phyloP scores from a whole-genome alignment of 1,140 invertebrate species.

The Hypothenemus hampei region DNA sequence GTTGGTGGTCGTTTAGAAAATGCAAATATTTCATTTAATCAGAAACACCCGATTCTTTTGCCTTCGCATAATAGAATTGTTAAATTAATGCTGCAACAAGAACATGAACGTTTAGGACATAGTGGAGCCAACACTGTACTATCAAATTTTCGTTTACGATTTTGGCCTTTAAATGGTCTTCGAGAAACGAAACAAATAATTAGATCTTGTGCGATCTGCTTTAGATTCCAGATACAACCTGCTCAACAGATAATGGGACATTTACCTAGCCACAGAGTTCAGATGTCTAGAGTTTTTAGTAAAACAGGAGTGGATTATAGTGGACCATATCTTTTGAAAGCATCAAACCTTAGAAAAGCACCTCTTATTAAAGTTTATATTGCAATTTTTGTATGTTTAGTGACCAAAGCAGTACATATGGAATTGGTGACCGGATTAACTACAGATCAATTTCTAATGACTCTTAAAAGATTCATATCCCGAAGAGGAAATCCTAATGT shows the following conservation, averaged over 20 bases:
- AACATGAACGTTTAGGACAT: conserved; percentile 20
- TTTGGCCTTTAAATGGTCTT: conserved; percentile 15
- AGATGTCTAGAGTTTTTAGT: conserved; percentile 1
- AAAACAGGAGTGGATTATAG: conserved; percentile 24
- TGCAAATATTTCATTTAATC: conserved; percentile 20
- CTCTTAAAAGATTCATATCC: conserved; percentile 44
- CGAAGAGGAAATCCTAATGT: conserved; percentile 32
- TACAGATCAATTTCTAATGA: conserved; percentile 42
- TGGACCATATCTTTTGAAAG: conserved; percentile 20
- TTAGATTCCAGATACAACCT: not conserved
- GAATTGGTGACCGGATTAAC: conserved; percentile 42
- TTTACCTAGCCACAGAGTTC: conserved; percentile 7
- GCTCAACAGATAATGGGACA: conserved; percentile 21
- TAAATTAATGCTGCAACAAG: conserved; percentile 9
- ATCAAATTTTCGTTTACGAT: conserved; percentile 12
- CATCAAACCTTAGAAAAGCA: conserved; percentile 1
- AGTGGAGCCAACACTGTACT: conserved; percentile 14
- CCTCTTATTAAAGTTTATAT: conserved; percentile 41
- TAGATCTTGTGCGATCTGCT: conserved; percentile 20
- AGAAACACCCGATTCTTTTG: conserved; percentile 26
- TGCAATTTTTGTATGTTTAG: conserved; percentile 43
- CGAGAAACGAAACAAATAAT: conserved; percentile 11
- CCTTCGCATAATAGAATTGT: conserved; percentile 12
- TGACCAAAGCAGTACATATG: conserved; percentile 46
- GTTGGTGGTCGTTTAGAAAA: conserved; percentile 35